A percentile compares a stretch with the other conserved stretches of the same genome.
These are phyloP conservation scores for Eupristina koningsbergeri DNA, from an alignment of 1,140 invertebrate genomes.

Conservation along the genomic window DNA sequence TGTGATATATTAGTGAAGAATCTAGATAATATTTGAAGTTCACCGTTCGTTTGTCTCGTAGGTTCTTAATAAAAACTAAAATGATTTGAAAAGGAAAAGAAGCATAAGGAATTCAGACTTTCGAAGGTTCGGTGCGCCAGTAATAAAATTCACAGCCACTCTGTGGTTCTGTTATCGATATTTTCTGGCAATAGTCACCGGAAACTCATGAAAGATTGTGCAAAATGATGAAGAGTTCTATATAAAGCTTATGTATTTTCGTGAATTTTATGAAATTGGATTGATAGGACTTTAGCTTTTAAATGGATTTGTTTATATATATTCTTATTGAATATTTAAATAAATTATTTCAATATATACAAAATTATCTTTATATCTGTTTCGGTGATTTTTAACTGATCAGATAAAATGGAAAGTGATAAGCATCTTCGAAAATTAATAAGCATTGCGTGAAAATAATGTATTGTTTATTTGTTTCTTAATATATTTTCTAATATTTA, in stretches of 20 bases:
- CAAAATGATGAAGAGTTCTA: conserved; percentile 60
- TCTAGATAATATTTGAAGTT: conserved; percentile 11
- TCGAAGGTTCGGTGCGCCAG: neutral
- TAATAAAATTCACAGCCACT: conserved; percentile 37
- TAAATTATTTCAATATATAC: neutral
- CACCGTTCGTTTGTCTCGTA: neutral
- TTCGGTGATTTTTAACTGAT: no score
- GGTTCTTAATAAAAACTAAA: neutral
- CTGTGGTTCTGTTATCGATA: conserved; percentile 17
- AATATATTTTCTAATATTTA: no score
- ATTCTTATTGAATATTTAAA: neutral
- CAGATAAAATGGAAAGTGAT: no score
- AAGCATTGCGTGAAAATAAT: no score
- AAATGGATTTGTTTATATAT: neutral
- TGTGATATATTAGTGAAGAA: neutral
- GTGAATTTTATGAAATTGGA: conserved; percentile 17
- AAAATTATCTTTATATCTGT: neutral
- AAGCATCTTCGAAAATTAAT: no score
- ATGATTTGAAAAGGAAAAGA: neutral
- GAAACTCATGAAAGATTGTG: conserved; percentile 42
- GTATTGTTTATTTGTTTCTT: no score
- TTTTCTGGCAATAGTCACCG: conserved; percentile 1
- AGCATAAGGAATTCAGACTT: neutral
- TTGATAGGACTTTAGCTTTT: neutral
- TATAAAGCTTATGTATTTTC: conserved; percentile 56